phyloP scores from a whole-genome alignment of 2,113 vertebrate species.

The Pygoscelis antarcticus region DNA sequence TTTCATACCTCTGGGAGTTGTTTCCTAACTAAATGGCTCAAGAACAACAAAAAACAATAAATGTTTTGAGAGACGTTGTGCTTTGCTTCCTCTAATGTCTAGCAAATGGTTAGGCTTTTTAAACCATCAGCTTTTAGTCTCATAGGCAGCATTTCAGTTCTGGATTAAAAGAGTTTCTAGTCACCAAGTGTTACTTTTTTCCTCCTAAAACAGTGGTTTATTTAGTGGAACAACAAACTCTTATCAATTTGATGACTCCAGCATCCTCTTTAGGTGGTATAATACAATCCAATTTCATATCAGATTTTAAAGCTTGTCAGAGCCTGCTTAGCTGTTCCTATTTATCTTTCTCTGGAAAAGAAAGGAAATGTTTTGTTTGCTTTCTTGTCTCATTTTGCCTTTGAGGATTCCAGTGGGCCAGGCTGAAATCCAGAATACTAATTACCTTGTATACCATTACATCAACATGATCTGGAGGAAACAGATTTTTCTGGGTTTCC shows the following conservation, averaged over 20 bases:
- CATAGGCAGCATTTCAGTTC: background rate
- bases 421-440: conserved; percentile 47
- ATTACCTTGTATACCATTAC: conserved; percentile 9
- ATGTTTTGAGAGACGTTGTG: background rate
- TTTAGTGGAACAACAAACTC: background rate
- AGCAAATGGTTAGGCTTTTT: background rate
- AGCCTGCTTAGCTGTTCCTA: conserved; percentile 12
- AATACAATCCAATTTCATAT: background rate
- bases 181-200: background rate
- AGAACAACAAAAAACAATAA: background rate
- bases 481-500: conserved; percentile 60
- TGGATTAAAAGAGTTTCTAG: background rate
- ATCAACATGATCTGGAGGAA: conserved; percentile 33
- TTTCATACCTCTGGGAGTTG: background rate
- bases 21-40: background rate
- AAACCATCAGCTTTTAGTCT: background rate
- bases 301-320: background rate
- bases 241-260: background rate
- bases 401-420: background rate
- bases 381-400: background rate
- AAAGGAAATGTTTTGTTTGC: conserved; percentile 54
- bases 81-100: background rate
- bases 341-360: conserved; percentile 43
- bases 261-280: background rate
- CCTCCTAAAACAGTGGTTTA: background rate